Base-by-base conservation (phyloP, 2,113 vertebrate genomes). In the Psittacula cyanocephala region DNA sequence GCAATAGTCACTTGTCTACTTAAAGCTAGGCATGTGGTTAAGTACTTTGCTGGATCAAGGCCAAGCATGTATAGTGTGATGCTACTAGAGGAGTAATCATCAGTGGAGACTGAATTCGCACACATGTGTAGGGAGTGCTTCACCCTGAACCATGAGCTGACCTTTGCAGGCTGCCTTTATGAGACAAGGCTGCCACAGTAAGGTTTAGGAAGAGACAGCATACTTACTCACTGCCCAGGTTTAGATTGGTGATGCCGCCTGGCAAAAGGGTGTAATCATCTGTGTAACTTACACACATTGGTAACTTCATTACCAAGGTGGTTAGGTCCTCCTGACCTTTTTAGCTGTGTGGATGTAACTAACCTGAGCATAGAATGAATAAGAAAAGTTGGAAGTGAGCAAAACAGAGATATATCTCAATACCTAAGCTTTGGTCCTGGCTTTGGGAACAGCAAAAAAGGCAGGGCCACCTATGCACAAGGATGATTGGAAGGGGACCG, bases 1-100 rank as follows among this genome's bases (percentile, higher is more conserved):
- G 85, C 41, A 63, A 33, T 10, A 63, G 82, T 74, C 64, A 55
- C 63, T 94, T 77, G 64, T 93, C 84, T 71, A 1, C 79, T 90
- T 78, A 55, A 28, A 50, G 24, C 33, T 64, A 81, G 72, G 72
- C 83, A 76, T 94, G 88, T 79, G 86, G 68, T 84, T 90, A 93
- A 94, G 88, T 46, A 91, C 69, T 93, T 52, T 44, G 29, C 9
- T 91, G 95, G 95, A 91, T 59, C 0, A 0, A 84, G 57, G 72
- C 90, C 88, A 92, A 92, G 80, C 15, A 13, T 8, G 13, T 60
- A 4, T 7, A 44, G 59, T 13, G 4, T 1, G 72, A 67, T 75
- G 63, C 52, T 87, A 22, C 41, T 6, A 19, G 71, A 80, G 3
- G 53, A 74, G 78, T 2, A 17, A 63, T 13, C 37, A 43, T 63